Percentiles rank a stretch among this genome's conserved stretches.
Conservation (phyloP, 2,113 vertebrate species). For the Petrocephalus microphthalmus region DNA sequence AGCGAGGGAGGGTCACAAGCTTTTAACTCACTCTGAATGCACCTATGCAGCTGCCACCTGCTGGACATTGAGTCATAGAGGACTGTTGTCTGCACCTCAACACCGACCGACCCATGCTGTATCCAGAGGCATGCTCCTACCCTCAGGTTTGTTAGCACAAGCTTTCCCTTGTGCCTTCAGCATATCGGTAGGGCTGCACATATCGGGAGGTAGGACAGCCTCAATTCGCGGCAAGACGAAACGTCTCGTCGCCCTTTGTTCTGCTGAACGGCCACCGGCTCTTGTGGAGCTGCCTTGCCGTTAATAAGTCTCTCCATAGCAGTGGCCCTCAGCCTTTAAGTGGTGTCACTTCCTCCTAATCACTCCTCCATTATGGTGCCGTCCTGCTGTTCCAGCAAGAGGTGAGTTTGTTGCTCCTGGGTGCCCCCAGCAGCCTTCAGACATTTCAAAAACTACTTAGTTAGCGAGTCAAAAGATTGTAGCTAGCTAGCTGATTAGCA, state of each 20-base stretch:
- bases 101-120: too few relatives aligned
- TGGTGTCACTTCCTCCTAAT: not conserved
- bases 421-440: not conserved
- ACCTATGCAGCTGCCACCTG: not conserved
- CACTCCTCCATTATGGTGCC: not conserved
- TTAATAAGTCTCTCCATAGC: not conserved
- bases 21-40: not conserved
- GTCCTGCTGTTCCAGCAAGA: not conserved
- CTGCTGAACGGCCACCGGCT: not conserved
- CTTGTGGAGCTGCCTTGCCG: not conserved
- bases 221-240: not conserved
- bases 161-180: not conserved
- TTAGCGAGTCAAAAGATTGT: not conserved
- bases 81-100: not conserved
- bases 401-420: not conserved
- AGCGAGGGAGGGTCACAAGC: not conserved
- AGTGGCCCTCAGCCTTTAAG: not conserved
- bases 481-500: too few relatives aligned
- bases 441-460: not conserved
- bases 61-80: not conserved
- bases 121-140: too few relatives aligned
- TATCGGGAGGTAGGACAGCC: not conserved
- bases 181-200: not conserved
- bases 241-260: not conserved
- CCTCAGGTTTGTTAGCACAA: too few relatives aligned